phyloP scores from a whole-genome alignment of 2,888 invertebrate species.

The Chrysotoxum bicinctum region DNA sequence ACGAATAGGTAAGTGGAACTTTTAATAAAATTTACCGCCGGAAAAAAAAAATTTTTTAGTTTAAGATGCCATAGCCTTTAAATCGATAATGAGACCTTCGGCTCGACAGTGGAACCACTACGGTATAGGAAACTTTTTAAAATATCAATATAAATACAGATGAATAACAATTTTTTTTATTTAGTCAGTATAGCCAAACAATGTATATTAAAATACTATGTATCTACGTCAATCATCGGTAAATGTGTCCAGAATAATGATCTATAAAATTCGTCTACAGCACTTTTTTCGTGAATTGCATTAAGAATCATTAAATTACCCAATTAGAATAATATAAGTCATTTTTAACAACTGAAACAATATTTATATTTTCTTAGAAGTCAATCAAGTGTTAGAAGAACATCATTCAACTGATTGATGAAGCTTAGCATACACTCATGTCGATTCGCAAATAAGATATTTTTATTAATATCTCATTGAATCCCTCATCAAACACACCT shows the following conservation, averaged over 20 bases:
- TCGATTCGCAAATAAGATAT: not conserved
- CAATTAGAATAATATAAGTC: not conserved
- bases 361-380: not conserved
- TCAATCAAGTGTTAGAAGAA: constrained; percentile 14
- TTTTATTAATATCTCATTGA: constrained; percentile 16
- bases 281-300: not conserved
- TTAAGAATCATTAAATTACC: not conserved
- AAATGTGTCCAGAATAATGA: constrained; percentile 25
- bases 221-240: not conserved
- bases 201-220: not conserved
- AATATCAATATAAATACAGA: not conserved
- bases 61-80: too few relatives aligned
- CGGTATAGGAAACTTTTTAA: not conserved
- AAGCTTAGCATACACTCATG: not conserved
- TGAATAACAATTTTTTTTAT: not conserved
- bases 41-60: too few relatives aligned
- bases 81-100: too few relatives aligned
- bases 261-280: not conserved
- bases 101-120: too few relatives aligned
- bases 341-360: not conserved
- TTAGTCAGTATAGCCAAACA: not conserved
- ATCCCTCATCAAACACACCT: constrained; percentile 7
- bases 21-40: too few relatives aligned
- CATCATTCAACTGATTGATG: constrained; percentile 3
- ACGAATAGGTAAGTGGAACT: too few relatives aligned